Percentiles rank a stretch among this genome's conserved stretches.
Evolutionary conservation across 2,797 vertebrate species (phyloP).

Genomic region (Natrix natrix): DNA sequence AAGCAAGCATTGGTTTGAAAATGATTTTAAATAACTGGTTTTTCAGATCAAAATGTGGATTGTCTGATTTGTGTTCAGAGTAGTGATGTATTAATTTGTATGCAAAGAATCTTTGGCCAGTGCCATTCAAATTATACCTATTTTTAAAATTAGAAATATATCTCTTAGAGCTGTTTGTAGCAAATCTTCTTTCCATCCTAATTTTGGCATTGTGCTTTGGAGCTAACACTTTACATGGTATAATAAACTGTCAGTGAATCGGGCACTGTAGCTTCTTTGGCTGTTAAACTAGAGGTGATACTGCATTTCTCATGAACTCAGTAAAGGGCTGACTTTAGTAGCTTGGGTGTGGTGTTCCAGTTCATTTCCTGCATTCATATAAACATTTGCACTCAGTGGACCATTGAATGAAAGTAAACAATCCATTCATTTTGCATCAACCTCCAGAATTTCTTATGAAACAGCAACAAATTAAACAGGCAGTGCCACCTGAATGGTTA

Average conservation of each 20-base stretch:
- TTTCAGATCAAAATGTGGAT: background rate
- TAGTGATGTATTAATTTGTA: background rate
- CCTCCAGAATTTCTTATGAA: background rate
- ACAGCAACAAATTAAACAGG: background rate
- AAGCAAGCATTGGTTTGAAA: background rate
- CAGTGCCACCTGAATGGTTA: background rate
- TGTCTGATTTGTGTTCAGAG: background rate
- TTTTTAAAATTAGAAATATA: background rate
- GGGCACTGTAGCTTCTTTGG: background rate
- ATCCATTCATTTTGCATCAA: background rate
- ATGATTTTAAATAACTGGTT: background rate
- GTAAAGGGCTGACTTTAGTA: background rate
- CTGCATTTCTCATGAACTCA: background rate
- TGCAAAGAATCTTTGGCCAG: background rate
- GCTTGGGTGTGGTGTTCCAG: background rate
- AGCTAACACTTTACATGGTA: background rate
- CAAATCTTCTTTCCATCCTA: background rate
- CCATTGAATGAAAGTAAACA: background rate
- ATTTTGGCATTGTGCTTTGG: background rate
- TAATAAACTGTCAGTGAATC: background rate
- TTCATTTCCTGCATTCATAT: background rate
- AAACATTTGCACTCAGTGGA: slow-evolving; percentile 1
- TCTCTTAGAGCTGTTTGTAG: background rate
- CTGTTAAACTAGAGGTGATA: background rate
- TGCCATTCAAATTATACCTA: background rate